Evolutionary conservation across 2,797 vertebrate genomes (phyloP), one percentile per base, ranked within the genome.

Genomic region (Bradypodion pumilum): DNA sequence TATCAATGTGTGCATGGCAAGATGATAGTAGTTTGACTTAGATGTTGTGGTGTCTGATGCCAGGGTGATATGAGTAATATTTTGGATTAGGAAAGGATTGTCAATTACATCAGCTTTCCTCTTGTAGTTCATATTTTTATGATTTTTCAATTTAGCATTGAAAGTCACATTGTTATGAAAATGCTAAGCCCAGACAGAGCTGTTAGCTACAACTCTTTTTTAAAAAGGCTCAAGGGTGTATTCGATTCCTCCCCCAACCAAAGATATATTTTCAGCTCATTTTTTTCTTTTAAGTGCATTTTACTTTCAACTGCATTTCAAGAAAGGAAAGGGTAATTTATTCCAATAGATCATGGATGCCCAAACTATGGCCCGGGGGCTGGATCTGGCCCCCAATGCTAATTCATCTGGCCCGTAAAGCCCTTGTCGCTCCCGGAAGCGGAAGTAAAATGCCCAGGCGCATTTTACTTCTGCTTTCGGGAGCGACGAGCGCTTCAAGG

Each of bases 21-120:
- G 60, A 84, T 91, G 77, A 73, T 86, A 78, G 65, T 16, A 87
- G 78, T 82, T 74, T 85, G 5, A 19, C 72, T 3, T 69, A 78
- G 87, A 66, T 66, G 87, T 40, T 60, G 74, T 62, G 63, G 40
- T 68, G 72, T 74, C 82, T 76, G 52, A 76, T 91, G 78, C 91
- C 66, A 86, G 74, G 84, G 83, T 80, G 88, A 85, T 85, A 70
- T 80, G 87, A 92, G 78, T 92, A 90, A 89, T 90, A 42, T 73
- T 90, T 79, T 89, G 85, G 86, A 89, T 7, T 65, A 49, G 13
- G 21, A 68, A 88, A n/a, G 77, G 60, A 66, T 87, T 32, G 12
- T 63, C 78, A 68, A 75, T 77, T 91, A 46, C 87, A 60, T 87
- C 66, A 84, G 27, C 62, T 80, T 75, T 69, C 63, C 1, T 6